These are phyloP conservation scores for Eolophus roseicapilla DNA, from an alignment of 2,113 vertebrate genomes.

Conservation along the genomic window DNA sequence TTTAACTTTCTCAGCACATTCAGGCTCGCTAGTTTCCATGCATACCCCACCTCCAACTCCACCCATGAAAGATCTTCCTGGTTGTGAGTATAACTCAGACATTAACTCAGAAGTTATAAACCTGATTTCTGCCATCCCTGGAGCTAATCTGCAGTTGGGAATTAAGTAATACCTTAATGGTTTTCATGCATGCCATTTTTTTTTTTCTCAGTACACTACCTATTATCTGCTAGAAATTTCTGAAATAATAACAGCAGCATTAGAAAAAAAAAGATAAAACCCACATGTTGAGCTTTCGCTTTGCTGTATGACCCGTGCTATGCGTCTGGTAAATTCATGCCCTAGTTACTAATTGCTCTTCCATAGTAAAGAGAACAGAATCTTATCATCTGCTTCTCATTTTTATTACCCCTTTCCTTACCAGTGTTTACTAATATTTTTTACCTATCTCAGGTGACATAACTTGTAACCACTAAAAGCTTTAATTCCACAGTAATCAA, in stretches of 20 bases:
- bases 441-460: background rate
- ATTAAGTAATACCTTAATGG: background rate
- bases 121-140: background rate
- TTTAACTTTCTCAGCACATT: background rate
- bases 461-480: background rate
- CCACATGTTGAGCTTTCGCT: background rate
- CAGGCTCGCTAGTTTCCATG: background rate
- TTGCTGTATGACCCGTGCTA: background rate
- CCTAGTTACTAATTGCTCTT: background rate
- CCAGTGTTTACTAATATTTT: background rate
- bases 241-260: background rate
- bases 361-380: background rate
- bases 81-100: background rate
- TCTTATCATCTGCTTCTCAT: background rate
- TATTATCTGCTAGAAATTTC: background rate
- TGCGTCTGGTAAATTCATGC: background rate
- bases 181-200: background rate
- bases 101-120: background rate
- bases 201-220: background rate
- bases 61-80: background rate
- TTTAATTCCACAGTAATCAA: background rate
- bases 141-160: background rate
- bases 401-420: background rate
- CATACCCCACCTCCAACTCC: background rate
- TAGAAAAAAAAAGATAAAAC: background rate